A percentile compares a stretch with the other conserved stretches of the same genome.
Conservation (phyloP, 2,113 vertebrate species). For the Oncorhynchus keta region DNA sequence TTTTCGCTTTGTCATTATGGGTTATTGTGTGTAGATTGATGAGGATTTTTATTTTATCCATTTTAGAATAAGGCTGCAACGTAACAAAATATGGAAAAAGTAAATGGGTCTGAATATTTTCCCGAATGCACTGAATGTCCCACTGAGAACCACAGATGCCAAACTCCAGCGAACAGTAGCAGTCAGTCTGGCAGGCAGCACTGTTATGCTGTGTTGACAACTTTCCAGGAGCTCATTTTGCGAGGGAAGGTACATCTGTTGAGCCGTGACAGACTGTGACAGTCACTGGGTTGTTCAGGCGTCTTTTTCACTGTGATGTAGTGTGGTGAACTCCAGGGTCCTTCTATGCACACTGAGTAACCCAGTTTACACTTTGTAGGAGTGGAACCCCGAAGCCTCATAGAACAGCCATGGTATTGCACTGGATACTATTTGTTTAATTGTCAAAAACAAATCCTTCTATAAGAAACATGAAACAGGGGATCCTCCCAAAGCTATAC, state of each 20-base stretch:
- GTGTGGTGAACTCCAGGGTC: constrained; percentile 24
- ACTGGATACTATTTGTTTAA: constrained; percentile 45
- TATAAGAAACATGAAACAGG: constrained; percentile 16
- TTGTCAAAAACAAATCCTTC: constrained; percentile 39
- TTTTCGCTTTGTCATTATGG: too few relatives aligned
- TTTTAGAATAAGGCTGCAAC: too few relatives aligned
- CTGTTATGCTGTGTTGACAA: constrained; percentile 51
- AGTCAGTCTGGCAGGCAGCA: constrained; percentile 35
- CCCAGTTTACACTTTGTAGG: constrained; percentile 45
- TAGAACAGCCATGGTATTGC: constrained; percentile 23
- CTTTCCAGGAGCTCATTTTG: constrained; percentile 62
- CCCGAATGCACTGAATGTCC: background rate
- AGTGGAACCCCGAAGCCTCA: constrained; percentile 28
- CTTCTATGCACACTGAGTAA: constrained; percentile 47
- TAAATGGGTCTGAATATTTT: too few relatives aligned
- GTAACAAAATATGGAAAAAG: too few relatives aligned
- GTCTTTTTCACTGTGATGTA: constrained; percentile 37
- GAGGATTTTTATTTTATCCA: too few relatives aligned
- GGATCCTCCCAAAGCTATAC: background rate
- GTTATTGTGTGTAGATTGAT: too few relatives aligned
- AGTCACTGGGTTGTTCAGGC: constrained; percentile 38
- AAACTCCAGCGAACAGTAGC: constrained; percentile 43
- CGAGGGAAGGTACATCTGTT: constrained; percentile 57
- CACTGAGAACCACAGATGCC: constrained; percentile 33
- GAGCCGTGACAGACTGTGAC: constrained; percentile 36